These are phyloP conservation scores for Cerastis rubricosa DNA, from an alignment of 2,888 invertebrate genomes.

Conservation along the genomic window DNA sequence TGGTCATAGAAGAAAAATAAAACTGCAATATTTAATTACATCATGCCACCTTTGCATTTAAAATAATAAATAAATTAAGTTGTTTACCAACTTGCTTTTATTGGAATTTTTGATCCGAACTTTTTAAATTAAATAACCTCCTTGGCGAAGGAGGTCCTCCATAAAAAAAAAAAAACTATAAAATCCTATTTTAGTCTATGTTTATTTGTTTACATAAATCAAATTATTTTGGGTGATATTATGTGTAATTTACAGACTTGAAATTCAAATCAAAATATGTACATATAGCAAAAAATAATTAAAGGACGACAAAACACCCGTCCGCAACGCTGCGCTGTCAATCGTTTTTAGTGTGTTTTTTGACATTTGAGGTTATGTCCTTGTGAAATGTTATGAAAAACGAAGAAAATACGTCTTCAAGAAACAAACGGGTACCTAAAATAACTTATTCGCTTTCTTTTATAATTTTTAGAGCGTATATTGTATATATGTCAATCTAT, in stretches of 20 bases:
- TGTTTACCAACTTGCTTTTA: no score
- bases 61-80: no score
- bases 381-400: conserved; percentile 5
- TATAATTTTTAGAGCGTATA: background rate
- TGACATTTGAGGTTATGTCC: background rate
- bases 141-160: background rate
- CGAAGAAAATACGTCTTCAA: background rate
- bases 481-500: background rate
- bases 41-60: background rate
- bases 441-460: background rate
- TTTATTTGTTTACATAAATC: background rate
- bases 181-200: background rate
- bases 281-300: background rate
- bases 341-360: background rate
- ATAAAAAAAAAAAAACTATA: background rate
- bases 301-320: background rate
- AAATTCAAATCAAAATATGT: background rate
- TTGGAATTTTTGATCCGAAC: no score
- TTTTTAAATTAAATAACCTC: background rate
- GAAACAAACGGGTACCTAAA: background rate
- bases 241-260: background rate
- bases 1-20: background rate
- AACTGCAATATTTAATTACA: background rate
- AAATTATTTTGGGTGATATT: background rate
- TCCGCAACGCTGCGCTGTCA: background rate